Evolutionary conservation across 2,888 invertebrate species (phyloP), one percentile per base, ranked within the genome.

Genomic region (Drosophila cracens): DNA sequence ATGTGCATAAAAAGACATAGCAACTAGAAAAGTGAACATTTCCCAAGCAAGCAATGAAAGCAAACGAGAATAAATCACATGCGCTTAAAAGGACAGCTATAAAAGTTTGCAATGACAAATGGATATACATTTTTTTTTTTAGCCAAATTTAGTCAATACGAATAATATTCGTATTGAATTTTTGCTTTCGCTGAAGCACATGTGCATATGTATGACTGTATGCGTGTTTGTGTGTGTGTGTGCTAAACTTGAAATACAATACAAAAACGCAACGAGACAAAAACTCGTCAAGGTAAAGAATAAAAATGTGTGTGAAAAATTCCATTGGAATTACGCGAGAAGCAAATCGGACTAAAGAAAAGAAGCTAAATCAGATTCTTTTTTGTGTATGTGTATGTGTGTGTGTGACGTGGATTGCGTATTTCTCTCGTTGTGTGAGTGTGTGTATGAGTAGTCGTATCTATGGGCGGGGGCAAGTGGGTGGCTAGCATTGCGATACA

Each of bases 241-340:
- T 77, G 74, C 60, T 87, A 84, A 87, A 83, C 83, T 83, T 87
- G 84, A 83, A 83, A 87, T 71, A 66, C 79, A 86, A 81, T 79
- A 83, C 78, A 79, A 77, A 75, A 77, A 70, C 81, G 71, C 82
- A 78, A 69, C 83, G 78, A 80, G 77, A 83, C 82, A 69, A 69
- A 73, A 84, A 80, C 82, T 80, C 59, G 83, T 79, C 87, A 86
- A 88, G 87, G 84, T 86, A 87, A 86, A 82, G 66, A 83, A 79
- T 59, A 76, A 69, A 73, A 70, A 51, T 63, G 71, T 81, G 76
- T 80, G 78, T 83, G 83, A 81, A 85, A 85, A 83, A 88, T 86
- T 82, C 83, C 79, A 81, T 85, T 70, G 51, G 81, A 87, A 79
- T 84, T 84, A 84, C 83, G 87, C 83, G 85, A 84, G 79, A 76